Evolutionary conservation across 1,140 invertebrate species (phyloP).

Genomic region (Cecropterus lyciades): DNA sequence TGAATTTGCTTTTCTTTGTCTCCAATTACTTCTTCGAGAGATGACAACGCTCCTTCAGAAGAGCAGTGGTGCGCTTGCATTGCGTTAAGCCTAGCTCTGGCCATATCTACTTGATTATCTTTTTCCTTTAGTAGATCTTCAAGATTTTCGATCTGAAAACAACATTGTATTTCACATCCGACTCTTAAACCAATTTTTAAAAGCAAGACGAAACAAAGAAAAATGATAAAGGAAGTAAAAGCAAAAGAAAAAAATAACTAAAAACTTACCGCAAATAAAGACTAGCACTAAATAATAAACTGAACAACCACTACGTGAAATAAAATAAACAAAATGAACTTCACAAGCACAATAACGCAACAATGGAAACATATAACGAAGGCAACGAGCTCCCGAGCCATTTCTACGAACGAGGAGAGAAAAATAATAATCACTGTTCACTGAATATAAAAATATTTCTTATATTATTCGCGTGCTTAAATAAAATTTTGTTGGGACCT

Average conservation of each 20-base stretch:
- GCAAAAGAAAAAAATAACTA: constrained; percentile 42
- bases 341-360: constrained; percentile 33
- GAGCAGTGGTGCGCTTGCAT: constrained; percentile 97
- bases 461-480: constrained; percentile 24
- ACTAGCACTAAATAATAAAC: constrained; percentile 39
- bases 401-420: constrained; percentile 23
- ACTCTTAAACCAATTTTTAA: no score
- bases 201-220: constrained; percentile 35
- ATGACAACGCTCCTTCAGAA: constrained; percentile 95
- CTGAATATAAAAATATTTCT: constrained; percentile 25
- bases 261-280: constrained; percentile 48
- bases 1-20: constrained; percentile 99
- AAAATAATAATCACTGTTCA: constrained; percentile 35
- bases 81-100: constrained; percentile 93
- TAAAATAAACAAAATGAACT: constrained; percentile 36
- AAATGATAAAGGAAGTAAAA: constrained; percentile 36
- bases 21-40: constrained; percentile 96
- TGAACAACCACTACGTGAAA: constrained; percentile 41
- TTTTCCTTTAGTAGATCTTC: constrained; percentile 99
- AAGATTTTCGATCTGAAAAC: constrained; percentile 95
- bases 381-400: constrained; percentile 24
- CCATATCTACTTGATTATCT: constrained; percentile 98
- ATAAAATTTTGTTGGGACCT: constrained; percentile 20
- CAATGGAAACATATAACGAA: constrained; percentile 31
- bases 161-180: background rate